Base-by-base conservation (phyloP, 1,140 invertebrate species). In the Laupala kohalensis region DNA sequence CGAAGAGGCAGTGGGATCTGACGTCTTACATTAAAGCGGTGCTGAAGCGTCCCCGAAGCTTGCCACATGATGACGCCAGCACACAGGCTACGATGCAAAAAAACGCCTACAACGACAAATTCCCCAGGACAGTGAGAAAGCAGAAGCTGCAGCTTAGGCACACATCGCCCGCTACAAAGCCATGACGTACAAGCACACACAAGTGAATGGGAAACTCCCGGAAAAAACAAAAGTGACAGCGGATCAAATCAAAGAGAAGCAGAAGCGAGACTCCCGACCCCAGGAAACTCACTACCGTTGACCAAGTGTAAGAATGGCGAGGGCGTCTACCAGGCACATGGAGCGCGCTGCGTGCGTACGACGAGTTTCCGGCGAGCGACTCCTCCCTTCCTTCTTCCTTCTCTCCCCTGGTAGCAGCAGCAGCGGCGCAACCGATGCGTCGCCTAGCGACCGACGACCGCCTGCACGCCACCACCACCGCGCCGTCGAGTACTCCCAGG, bases 11-110 rank as follows among this genome's bases (percentile, higher is more conserved):
- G 19, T 19, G 37, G 37, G 37, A 53, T 19, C 19, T 19, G 37
- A 25, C 30, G 25, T 27, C 71, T 72, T 72, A 72, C 71, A 72
- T 72, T 72, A 64, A 72, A 72, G 65, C 71, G 71, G 71, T 72
- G 71, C 71, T 72, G 71, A 19, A 72, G 66, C 9, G 71, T 72
- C 9, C 30, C 29, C 25, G 71, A 25, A 28, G 28, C 71, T 25
- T 67, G 71, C 70, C 70, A 66, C 70, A 71, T 71, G 37, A 26
- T 26, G 23, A 6, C 27, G 24, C 23, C 26, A 4, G 6, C 63
- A 70, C 37, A 53, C 37, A 13, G 9, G 37, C 19, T 19, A 53
- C 9, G 37, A 53, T 13, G 19, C 37, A 53, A 53, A 19, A 53
- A 19, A 53, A 53, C 37, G 37, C 37, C 37, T 53, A 4, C 37